These are phyloP conservation scores for Coptotermes formosanus DNA, from an alignment of 1,140 invertebrate species.

Conservation along the genomic window DNA sequence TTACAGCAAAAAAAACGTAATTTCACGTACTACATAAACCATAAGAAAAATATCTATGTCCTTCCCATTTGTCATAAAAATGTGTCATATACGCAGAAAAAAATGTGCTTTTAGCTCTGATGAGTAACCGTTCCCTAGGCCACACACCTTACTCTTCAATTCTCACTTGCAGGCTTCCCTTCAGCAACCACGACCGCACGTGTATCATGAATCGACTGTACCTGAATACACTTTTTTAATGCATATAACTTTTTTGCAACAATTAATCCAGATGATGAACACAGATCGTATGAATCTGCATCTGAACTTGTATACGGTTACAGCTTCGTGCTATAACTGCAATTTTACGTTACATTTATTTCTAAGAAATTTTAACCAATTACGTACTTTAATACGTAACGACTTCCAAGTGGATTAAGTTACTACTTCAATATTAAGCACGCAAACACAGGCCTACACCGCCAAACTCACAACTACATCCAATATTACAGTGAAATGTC, in stretches of 20 bases:
- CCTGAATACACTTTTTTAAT: neutral
- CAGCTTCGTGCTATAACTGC: neutral
- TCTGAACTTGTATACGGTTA: neutral
- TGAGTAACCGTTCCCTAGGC: too few relatives aligned
- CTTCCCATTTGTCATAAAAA: neutral
- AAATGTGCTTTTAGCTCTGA: neutral
- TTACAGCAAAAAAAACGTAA: neutral
- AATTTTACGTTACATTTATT: neutral
- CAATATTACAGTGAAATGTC: neutral
- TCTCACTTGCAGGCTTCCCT: neutral
- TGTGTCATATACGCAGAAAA: neutral
- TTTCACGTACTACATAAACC: neutral
- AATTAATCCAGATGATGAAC: neutral
- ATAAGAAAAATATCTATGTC: neutral
- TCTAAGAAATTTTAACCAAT: neutral
- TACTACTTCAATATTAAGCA: neutral
- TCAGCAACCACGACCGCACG: neutral
- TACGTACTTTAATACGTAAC: neutral
- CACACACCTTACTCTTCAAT: neutral
- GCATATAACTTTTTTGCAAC: neutral
- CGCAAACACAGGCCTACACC: neutral
- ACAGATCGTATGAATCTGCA: neutral
- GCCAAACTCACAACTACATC: neutral
- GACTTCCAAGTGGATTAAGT: neutral
- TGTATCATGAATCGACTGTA: neutral